Conservation (phyloP, 2,888 invertebrate genomes). For the Neelides folsomi region DNA sequence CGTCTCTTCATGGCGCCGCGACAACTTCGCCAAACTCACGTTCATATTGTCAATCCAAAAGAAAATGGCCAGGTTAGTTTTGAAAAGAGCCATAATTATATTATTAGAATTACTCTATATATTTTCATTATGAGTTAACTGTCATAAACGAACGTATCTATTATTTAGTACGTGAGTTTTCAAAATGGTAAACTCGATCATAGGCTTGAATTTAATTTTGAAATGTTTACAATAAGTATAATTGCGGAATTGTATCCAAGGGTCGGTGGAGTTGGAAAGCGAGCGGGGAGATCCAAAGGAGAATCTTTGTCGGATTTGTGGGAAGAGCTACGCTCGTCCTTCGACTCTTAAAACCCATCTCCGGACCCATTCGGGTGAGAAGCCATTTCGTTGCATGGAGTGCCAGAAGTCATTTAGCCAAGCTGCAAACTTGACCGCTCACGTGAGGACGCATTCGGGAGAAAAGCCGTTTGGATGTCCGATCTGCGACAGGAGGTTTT, state of each 20-base stretch:
- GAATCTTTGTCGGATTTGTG: conserved; percentile 86
- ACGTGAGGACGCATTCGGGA: conserved; percentile 87
- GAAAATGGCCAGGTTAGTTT: no score
- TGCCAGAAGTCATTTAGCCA: conserved; percentile 96
- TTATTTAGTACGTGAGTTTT: no score
- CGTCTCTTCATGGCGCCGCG: conserved; percentile 28
- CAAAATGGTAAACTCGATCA: no score
- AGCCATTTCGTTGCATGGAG: conserved; percentile 79
- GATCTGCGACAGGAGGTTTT: conserved; percentile 91
- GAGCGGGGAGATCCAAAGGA: conserved; percentile 39
- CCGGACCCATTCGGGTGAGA: conserved; percentile 89
- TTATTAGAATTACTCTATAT: no score
- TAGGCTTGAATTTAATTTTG: no score
- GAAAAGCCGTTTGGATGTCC: conserved; percentile 98
- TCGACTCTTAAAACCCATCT: conserved; percentile 95
- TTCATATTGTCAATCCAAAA: conserved; percentile 14
- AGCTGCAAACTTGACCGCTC: conserved; percentile 95
- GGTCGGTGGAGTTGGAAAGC: no score
- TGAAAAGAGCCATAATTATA: no score
- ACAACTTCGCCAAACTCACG: conserved; percentile 16
- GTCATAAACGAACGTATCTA: no score
- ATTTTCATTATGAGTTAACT: no score
- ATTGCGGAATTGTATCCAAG: no score
- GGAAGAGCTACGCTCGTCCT: conserved; percentile 90
- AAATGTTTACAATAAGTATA: no score